Base-by-base conservation (phyloP, 2,888 invertebrate genomes). In the Eueremaeus valkanovi region DNA sequence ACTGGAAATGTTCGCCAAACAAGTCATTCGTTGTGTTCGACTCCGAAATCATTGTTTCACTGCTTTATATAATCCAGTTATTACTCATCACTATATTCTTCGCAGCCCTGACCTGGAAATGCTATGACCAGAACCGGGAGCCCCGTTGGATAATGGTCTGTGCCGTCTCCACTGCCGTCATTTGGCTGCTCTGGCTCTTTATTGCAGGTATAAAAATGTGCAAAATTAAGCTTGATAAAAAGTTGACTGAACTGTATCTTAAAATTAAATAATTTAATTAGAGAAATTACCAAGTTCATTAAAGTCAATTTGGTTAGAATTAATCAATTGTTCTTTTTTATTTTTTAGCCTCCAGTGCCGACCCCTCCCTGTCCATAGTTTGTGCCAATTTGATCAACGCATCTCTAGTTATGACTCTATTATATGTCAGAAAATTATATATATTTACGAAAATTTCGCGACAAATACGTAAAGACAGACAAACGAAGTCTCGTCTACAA, bases 21-120 rank as follows among this genome's bases (percentile, higher is more conserved):
- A 81, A 81, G 66, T 81, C 81, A 74, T 31, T 66, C 24, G 16
- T 61, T 58, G 18, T 76, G 16, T 83, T 83, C 77, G 83, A 84
- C 77, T 81, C 82, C 72, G 83, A 83, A 8, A 80, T 85, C 24
- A 81, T 84, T 27, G 78, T 85, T 61, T 85, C 85, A 0, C 81
- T 83, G 27, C 80, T 83, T 6, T 85, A 84, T 77, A 81, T 83
- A 66, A 84, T 85, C 83, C 81, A 84, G 24, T 81, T 85, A 24
- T 81, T 84, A 33, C 77, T 82, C 33, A 79, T 84, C 27, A 82
- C 82, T 16, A 79, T 84, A n/a, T 78, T 84, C 18, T 82, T 85
- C 75, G 68, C 84, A 3, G 76, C 82, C 9, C 79, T 82, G 49
- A 82, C 84, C 0, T 84, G 83, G 81, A 81, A 82, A 45, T 81